phyloP scores from a whole-genome alignment of 2,888 invertebrate species.

The Onchidella celtica region DNA sequence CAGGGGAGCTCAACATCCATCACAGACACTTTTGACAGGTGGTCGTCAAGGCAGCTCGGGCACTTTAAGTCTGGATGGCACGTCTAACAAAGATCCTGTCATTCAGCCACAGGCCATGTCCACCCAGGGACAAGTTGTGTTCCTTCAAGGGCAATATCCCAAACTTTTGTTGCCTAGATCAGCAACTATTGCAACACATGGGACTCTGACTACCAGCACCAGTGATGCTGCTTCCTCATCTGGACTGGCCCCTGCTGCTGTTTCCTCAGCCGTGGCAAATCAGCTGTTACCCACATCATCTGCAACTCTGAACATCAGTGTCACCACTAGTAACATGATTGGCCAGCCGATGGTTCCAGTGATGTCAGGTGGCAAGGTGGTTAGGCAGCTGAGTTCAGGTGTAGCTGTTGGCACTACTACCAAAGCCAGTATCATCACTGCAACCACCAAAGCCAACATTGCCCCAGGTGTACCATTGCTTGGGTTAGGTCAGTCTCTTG shows the following conservation, averaged over 20 bases:
- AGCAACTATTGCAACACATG: no score
- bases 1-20: slow-evolving; percentile 19
- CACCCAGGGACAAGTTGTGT: slow-evolving; percentile 18
- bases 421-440: slow-evolving; percentile 35
- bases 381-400: slow-evolving; percentile 29
- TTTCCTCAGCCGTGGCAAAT: slow-evolving; percentile 23
- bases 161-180: slow-evolving; percentile 42
- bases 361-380: slow-evolving; percentile 31
- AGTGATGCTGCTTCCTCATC: slow-evolving; percentile 13
- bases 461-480: not conserved
- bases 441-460: slow-evolving; percentile 21
- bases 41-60: slow-evolving; percentile 3
- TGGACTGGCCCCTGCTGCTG: slow-evolving; percentile 13
- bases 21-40: slow-evolving; percentile 19
- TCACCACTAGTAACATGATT: slow-evolving; percentile 50
- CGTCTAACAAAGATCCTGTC: slow-evolving; percentile 14
- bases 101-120: not conserved
- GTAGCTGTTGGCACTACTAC: not conserved
- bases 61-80: not conserved
- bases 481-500: not conserved
- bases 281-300: slow-evolving; percentile 40
- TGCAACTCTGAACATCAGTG: slow-evolving; percentile 5
- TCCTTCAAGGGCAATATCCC: slow-evolving; percentile 15
- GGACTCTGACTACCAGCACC: not conserved
- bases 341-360: slow-evolving; percentile 59